phyloP scores from a whole-genome alignment of 2,797 vertebrate genomes.

The Parauchenoglanis ngamensis region DNA sequence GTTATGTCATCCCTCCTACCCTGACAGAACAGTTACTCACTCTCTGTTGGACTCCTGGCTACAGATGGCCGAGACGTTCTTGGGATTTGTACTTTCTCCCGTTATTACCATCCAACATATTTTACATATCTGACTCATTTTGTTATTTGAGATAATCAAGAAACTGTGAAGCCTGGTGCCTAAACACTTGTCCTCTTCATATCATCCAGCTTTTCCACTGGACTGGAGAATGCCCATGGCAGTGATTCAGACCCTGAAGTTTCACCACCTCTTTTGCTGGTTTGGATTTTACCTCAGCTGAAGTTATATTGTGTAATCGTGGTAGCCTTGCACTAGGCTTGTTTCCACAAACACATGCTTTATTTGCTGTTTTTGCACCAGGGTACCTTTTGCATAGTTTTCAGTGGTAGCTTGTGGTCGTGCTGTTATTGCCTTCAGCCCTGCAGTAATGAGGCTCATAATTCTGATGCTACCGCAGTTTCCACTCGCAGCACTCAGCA shows the following conservation, averaged over 20 bases:
- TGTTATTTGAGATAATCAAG: background rate
- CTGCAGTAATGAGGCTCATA: conserved; percentile 24
- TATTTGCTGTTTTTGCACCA: background rate
- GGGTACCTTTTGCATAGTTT: conserved; percentile 12
- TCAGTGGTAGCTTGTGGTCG: conserved; percentile 10
- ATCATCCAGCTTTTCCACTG: background rate
- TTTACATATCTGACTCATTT: background rate
- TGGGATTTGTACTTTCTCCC: background rate
- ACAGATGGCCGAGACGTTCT: background rate
- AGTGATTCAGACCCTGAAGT: background rate
- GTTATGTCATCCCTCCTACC: background rate
- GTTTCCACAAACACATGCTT: background rate
- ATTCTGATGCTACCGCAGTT: background rate
- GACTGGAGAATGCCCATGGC: background rate
- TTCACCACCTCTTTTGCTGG: conserved; percentile 8
- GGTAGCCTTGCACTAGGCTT: background rate
- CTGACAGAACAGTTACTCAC: background rate
- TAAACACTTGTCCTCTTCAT: background rate
- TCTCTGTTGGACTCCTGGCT: background rate
- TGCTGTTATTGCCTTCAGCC: background rate
- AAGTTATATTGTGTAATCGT: background rate
- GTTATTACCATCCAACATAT: background rate
- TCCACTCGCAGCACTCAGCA: background rate
- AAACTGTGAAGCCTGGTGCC: background rate
- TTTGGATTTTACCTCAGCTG: background rate